Evolutionary conservation across 2,113 vertebrate species (phyloP).

Genomic region (Sarotherodon lohbergeri): DNA sequence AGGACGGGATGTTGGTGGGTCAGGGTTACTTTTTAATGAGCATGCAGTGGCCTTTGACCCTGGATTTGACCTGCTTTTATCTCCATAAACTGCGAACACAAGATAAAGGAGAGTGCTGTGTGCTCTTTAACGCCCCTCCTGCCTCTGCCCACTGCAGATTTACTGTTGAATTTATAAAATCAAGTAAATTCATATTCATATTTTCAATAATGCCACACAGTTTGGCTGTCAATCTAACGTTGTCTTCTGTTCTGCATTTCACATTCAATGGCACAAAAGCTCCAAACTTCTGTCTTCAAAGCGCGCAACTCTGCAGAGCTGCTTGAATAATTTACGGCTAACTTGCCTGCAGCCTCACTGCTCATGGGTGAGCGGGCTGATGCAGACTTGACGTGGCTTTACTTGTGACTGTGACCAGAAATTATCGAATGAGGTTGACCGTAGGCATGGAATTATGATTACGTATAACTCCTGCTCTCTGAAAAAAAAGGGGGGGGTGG

Average conservation of each 20-base stretch:
- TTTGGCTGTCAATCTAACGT: not conserved
- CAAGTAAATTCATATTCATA: not conserved
- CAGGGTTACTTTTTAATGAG: slow-evolving; percentile 15
- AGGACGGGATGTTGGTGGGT: not conserved
- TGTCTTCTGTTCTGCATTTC: not conserved
- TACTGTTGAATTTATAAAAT: not conserved
- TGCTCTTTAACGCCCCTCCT: not conserved
- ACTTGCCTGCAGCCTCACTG: not conserved
- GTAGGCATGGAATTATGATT: not conserved
- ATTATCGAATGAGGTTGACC: not conserved
- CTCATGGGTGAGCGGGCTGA: not conserved
- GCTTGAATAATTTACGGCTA: slow-evolving; percentile 24
- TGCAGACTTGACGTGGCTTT: not conserved
- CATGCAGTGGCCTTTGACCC: slow-evolving; percentile 32
- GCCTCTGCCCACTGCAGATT: not conserved
- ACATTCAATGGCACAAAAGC: not conserved
- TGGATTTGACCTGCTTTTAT: slow-evolving; percentile 51
- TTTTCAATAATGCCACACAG: not conserved
- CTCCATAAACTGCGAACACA: slow-evolving; percentile 8
- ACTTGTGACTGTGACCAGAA: not conserved
- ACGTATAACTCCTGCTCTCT: not conserved
- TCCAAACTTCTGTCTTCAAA: not conserved
- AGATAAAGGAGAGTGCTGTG: not conserved
- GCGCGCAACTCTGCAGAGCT: not conserved
- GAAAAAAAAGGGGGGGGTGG: not conserved